A percentile compares a stretch with the other conserved stretches of the same genome.
Evolutionary conservation across 2,888 invertebrate genomes (phyloP).

Genomic region (Drosophila mayaguana): DNA sequence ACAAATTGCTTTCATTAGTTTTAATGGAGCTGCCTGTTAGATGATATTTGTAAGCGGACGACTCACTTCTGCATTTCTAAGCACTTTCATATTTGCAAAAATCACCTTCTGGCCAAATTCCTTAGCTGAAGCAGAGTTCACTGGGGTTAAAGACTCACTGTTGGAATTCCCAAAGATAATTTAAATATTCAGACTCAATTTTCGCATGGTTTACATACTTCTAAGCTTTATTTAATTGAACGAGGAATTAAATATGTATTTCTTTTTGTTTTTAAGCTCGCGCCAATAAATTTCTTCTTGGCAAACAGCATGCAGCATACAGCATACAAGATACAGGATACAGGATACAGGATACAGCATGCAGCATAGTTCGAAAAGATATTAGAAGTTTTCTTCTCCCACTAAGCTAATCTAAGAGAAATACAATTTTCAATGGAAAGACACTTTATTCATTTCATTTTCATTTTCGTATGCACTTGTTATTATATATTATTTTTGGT

Average conservation of each 20-base stretch:
- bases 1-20: slow-evolving; percentile 77
- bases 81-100: slow-evolving; percentile 38
- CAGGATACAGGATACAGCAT: background rate
- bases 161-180: background rate
- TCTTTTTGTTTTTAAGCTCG: too few relatives aligned
- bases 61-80: slow-evolving; percentile 40
- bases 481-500: slow-evolving; percentile 64
- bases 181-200: slow-evolving; percentile 4
- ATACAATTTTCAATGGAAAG: slow-evolving; percentile 32
- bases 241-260: background rate
- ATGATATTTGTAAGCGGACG: slow-evolving; percentile 38
- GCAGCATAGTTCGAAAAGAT: background rate
- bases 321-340: background rate
- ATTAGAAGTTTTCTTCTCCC: too few relatives aligned
- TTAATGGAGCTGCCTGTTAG: slow-evolving; percentile 57
- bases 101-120: slow-evolving; percentile 14
- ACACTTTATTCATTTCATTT: slow-evolving; percentile 46
- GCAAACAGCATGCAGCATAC: background rate
- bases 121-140: background rate
- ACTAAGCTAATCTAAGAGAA: background rate
- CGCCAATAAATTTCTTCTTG: too few relatives aligned
- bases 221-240: background rate
- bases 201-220: background rate
- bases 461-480: slow-evolving; percentile 34
- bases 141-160: background rate